A percentile compares a stretch with the other conserved stretches of the same genome.
Conservation (phyloP, 2,888 invertebrate genomes). For the Coecobrya sp. region DNA sequence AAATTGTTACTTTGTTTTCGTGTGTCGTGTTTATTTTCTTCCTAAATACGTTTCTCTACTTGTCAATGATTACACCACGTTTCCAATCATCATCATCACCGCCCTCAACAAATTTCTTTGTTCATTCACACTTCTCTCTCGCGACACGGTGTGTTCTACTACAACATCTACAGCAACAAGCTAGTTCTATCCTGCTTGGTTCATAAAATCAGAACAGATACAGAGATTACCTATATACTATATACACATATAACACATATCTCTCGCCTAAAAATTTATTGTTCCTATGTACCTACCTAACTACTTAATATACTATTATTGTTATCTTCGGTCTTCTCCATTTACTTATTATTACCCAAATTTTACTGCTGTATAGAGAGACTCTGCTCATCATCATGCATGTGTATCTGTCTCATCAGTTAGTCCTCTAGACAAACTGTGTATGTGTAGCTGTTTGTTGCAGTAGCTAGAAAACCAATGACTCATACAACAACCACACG, state of each 20-base stretch:
- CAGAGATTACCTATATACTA: too few relatives aligned
- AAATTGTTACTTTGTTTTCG: too few relatives aligned
- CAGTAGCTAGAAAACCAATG: conserved; percentile 50
- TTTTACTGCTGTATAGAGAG: not conserved
- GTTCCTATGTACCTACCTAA: not conserved
- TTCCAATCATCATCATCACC: not conserved
- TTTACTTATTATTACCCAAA: not conserved
- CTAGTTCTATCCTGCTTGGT: not conserved
- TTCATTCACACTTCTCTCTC: not conserved
- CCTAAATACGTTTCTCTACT: not conserved
- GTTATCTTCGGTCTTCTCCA: not conserved
- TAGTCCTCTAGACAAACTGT: not conserved
- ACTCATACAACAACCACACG: conserved; percentile 10
- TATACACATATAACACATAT: too few relatives aligned
- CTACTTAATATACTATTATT: not conserved
- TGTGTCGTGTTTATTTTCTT: too few relatives aligned
- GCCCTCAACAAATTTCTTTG: not conserved
- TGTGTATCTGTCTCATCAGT: not conserved
- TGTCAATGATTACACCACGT: not conserved
- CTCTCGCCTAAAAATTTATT: not conserved
- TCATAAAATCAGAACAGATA: not conserved
- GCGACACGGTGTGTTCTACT: too few relatives aligned
- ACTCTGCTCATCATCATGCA: not conserved
- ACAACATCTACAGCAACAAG: too few relatives aligned
- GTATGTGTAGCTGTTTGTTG: too few relatives aligned